Evolutionary conservation across 1,140 invertebrate species (phyloP), one percentile per base, ranked within the genome.

Genomic region (Drosophila takahashii): DNA sequence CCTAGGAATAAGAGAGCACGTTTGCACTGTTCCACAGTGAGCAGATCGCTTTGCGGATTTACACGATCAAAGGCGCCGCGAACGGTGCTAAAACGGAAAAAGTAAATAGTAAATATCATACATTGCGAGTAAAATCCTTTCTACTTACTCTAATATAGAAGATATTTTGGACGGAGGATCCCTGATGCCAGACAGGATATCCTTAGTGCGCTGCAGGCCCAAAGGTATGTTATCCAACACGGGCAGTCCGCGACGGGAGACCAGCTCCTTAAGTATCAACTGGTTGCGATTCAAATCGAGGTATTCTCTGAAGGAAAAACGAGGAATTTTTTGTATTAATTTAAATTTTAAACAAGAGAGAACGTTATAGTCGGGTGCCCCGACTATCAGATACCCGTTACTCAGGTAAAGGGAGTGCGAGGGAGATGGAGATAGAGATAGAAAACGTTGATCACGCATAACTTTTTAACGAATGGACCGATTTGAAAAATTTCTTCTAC

Each of bases 241-340:
- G 66, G 94, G 94, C 62, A 95, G 87, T 4, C 94, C 94, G 66
- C 94, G 94, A 64, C 94, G 92, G 91, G 94, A 94, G 56, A 95
- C 94, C 76, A 95, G 93, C 91, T 95, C 94, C 87, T 95, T 93
- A 70, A 95, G 89, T 65, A 94, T 94, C 54, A 94, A 93, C 67
- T 95, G 94, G 64, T 95, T 95, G 62, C 94, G 92, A 59, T 93
- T 93, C 60, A 95, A 80, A 92, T 95, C 95, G 77, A 94, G 91
- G 92, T 95, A 95, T 92, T 95, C 95, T 90, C 95, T 95, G 86
- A 7, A 92, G 92, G n/a, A 16, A 6, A n/a, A 65, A 44, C 15
- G 2, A 15, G 6, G 29, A 32, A 9, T 7, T 9, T 32, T 32
- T 32, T 32, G 3, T 1, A n/a, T 37, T 37, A 37, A n/a, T 13